Evolutionary conservation across 1,140 invertebrate species (phyloP).

Genomic region (Drosophila setifemur): DNA sequence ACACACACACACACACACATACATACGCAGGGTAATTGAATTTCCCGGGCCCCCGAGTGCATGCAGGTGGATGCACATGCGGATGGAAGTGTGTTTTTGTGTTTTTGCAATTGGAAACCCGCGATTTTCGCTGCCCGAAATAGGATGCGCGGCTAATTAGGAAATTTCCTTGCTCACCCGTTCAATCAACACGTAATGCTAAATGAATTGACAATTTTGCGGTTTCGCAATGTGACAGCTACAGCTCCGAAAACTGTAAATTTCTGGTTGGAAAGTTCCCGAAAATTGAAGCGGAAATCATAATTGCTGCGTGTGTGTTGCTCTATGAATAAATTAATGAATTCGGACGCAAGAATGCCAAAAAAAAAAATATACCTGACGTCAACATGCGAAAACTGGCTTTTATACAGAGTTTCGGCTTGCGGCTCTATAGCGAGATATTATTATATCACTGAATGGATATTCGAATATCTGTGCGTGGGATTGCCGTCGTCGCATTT

Average conservation of each 20-base stretch:
- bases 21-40: conserved; percentile 31
- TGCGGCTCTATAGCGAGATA: not conserved
- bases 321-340: conserved; percentile 20
- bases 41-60: not conserved
- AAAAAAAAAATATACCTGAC: conserved; percentile 47
- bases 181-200: not conserved
- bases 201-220: too few relatives aligned
- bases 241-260: not conserved
- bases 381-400: conserved; percentile 60
- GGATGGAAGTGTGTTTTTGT: not conserved
- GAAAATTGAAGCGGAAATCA: conserved; percentile 21
- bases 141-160: not conserved
- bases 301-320: conserved; percentile 5
- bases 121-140: conserved; percentile 16
- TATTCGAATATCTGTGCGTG: conserved; percentile 11
- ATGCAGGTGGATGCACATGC: not conserved
- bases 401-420: conserved; percentile 24
- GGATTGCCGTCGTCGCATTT: conserved; percentile 1
- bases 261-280: conserved; percentile 5
- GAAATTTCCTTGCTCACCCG: not conserved
- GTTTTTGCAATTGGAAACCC: conserved; percentile 15
- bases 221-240: not conserved
- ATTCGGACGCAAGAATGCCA: not conserved
- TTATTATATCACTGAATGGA: not conserved
- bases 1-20: not conserved